phyloP scores from a whole-genome alignment of 2,797 vertebrate genomes.

The Notamacropus eugenii region DNA sequence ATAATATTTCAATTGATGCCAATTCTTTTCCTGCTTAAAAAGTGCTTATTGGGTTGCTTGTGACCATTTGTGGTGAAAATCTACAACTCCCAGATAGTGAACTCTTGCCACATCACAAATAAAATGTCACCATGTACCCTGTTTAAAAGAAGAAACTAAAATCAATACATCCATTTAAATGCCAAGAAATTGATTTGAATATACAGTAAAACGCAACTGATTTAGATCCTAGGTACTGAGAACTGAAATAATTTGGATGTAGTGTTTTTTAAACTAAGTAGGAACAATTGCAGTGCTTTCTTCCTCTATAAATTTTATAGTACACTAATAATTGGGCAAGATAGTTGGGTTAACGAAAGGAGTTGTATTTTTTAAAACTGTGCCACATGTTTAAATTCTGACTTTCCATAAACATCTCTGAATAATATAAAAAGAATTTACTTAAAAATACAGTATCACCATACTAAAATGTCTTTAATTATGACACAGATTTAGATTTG shows the following conservation, averaged over 20 bases:
- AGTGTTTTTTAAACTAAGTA: constrained; percentile 35
- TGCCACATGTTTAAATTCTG: not conserved
- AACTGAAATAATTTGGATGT: constrained; percentile 35
- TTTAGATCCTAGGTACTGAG: not conserved
- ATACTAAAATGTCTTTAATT: not conserved
- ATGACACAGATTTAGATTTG: not conserved
- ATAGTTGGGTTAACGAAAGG: not conserved
- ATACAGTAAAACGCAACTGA: constrained; percentile 25
- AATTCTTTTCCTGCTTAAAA: not conserved
- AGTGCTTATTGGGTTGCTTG: not conserved
- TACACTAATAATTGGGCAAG: not conserved
- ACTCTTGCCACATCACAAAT: not conserved
- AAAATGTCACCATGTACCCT: constrained; percentile 38
- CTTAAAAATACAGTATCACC: not conserved
- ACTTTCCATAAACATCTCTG: not conserved
- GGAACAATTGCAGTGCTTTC: not conserved
- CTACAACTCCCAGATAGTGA: not conserved
- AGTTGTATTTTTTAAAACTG: constrained; percentile 25
- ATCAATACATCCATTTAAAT: constrained; percentile 6
- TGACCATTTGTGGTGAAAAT: not conserved
- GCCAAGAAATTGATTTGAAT: constrained; percentile 37
- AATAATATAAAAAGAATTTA: not conserved
- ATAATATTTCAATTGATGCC: not conserved
- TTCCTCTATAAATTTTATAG: not conserved
- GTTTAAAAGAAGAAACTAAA: constrained; percentile 31